These are phyloP conservation scores for Raja brachyura DNA, from an alignment of 2,113 vertebrate genomes.

Conservation along the genomic window DNA sequence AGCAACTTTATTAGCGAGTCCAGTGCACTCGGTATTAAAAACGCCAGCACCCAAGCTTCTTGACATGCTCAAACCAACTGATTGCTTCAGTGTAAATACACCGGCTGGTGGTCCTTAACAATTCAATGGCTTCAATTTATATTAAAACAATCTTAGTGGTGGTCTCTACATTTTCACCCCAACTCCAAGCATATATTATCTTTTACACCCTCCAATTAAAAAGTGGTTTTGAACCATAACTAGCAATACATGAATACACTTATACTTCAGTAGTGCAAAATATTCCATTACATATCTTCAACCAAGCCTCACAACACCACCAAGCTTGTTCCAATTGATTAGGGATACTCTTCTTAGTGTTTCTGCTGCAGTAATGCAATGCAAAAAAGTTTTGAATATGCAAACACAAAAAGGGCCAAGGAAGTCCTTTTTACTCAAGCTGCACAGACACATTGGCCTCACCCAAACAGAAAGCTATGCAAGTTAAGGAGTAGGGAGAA, in stretches of 20 bases:
- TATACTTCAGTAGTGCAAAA: conserved; percentile 29
- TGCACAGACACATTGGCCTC: not conserved
- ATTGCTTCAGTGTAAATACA: not conserved
- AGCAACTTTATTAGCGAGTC: conserved; percentile 14
- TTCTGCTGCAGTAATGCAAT: not conserved
- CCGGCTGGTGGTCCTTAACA: not conserved
- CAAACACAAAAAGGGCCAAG: not conserved
- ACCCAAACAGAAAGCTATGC: not conserved
- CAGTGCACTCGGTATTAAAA: conserved; percentile 16
- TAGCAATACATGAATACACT: not conserved
- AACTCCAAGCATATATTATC: conserved; percentile 14
- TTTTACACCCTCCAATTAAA: conserved; percentile 25
- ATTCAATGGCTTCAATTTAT: not conserved
- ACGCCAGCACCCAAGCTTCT: not conserved
- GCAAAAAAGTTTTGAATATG: not conserved
- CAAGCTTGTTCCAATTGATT: not conserved
- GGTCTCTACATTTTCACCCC: not conserved
- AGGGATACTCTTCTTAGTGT: not conserved
- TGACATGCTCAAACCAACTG: not conserved
- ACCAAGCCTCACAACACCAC: not conserved
- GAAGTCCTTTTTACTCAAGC: not conserved
- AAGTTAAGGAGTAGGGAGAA: not conserved
- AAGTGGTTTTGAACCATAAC: conserved; percentile 29
- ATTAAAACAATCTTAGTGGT: not conserved
- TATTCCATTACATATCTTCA: not conserved